Conservation (phyloP, 2,888 invertebrate species). For the Rhynchonema sp. region DNA sequence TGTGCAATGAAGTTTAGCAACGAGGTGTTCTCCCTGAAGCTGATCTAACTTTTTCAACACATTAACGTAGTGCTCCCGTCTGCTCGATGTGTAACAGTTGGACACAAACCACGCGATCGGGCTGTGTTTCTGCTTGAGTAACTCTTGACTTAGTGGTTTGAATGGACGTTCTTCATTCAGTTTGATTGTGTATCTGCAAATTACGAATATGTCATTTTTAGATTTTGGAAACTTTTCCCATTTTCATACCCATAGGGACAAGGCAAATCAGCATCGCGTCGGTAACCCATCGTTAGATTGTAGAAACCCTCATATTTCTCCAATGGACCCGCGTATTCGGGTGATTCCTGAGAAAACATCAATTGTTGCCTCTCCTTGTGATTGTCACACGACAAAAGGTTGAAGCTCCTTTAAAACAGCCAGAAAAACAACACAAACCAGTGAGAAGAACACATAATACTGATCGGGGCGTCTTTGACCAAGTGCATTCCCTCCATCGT, state of each 20-base stretch:
- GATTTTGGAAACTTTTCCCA: too few species aligned
- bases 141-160: neutral
- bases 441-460: neutral
- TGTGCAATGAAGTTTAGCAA: too few species aligned
- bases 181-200: conserved; percentile 18
- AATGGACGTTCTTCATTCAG: conserved; percentile 2
- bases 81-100: too few species aligned
- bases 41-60: too few species aligned
- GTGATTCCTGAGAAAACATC: too few species aligned
- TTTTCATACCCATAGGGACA: conserved; percentile 26
- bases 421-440: too few species aligned
- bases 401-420: too few species aligned
- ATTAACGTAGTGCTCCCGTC: conserved; percentile 12
- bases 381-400: too few species aligned
- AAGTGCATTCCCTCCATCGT: neutral
- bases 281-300: too few species aligned
- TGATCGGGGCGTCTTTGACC: neutral
- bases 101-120: conserved; percentile 17
- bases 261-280: conserved; percentile 19
- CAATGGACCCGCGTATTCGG: neutral
- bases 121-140: neutral
- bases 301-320: conserved; percentile 9
- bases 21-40: too few species aligned
- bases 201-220: too few species aligned
- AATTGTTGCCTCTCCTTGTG: too few species aligned